phyloP scores from a whole-genome alignment of 2,797 vertebrate species.

The Antrozous pallidus region DNA sequence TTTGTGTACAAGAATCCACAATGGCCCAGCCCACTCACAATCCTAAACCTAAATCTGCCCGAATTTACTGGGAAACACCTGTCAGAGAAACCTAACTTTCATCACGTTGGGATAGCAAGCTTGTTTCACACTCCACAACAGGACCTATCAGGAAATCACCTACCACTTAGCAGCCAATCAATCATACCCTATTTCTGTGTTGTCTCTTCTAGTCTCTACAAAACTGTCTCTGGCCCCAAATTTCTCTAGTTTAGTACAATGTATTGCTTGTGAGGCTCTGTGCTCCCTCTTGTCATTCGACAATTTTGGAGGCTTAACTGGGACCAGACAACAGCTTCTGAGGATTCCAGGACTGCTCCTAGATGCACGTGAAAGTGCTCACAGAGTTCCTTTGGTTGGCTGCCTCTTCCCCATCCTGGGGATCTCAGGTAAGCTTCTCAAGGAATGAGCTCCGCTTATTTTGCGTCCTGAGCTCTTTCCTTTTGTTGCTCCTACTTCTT shows the following conservation, averaged over 20 bases:
- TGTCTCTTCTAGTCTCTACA: background rate
- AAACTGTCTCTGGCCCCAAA: background rate
- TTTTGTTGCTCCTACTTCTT: background rate
- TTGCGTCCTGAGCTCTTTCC: background rate
- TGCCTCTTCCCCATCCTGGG: rapidly evolving
- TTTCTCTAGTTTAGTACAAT: background rate
- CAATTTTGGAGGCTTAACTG: background rate
- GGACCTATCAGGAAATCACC: background rate
- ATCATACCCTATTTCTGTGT: background rate
- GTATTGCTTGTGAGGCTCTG: background rate
- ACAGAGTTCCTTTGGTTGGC: background rate
- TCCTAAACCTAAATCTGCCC: background rate
- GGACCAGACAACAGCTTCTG: background rate
- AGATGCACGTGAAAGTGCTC: rapidly evolving
- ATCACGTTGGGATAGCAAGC: background rate
- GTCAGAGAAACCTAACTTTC: background rate
- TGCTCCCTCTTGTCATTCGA: background rate
- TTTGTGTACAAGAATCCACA: background rate
- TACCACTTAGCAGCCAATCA: too few relatives aligned
- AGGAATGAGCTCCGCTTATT: background rate
- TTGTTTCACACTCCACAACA: background rate
- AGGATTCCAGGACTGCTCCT: background rate
- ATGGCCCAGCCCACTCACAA: background rate
- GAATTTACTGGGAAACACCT: background rate
- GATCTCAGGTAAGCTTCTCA: background rate